Evolutionary conservation across 2,888 invertebrate genomes (phyloP).

Genomic region (Octonoba sinensis): DNA sequence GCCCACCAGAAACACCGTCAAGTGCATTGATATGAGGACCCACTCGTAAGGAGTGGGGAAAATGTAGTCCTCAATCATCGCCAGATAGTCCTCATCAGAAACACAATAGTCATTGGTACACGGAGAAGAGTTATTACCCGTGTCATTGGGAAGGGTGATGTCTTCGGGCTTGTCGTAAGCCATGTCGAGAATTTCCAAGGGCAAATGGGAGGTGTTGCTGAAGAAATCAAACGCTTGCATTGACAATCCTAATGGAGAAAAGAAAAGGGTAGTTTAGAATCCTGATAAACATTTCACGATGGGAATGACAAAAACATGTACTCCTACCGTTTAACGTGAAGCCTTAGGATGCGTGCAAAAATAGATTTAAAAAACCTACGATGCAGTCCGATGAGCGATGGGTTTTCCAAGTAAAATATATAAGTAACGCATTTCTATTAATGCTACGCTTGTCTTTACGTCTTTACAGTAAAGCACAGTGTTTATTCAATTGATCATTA

Average conservation of each 20-base stretch:
- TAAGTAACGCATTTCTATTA: too few relatives aligned
- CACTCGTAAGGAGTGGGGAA: slow-evolving; percentile 81
- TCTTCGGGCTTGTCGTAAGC: slow-evolving; percentile 10
- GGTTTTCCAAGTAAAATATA: too few relatives aligned
- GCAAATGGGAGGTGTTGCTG: neutral
- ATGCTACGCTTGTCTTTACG: too few relatives aligned
- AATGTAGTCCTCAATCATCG: slow-evolving; percentile 77
- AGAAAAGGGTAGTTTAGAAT: too few relatives aligned
- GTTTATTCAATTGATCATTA: too few relatives aligned
- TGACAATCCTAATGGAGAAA: neutral
- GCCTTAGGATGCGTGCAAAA: too few relatives aligned
- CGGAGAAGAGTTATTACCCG: neutral
- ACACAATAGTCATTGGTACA: slow-evolving; percentile 69
- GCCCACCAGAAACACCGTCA: slow-evolving; percentile 84
- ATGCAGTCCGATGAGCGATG: too few relatives aligned
- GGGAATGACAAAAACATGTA: too few relatives aligned
- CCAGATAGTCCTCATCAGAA: slow-evolving; percentile 76
- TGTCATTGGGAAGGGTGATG: neutral
- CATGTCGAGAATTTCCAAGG: slow-evolving; percentile 22
- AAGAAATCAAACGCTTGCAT: neutral
- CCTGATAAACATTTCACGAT: too few relatives aligned
- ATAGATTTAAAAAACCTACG: too few relatives aligned
- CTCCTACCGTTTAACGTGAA: too few relatives aligned
- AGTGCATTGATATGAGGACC: slow-evolving; percentile 83
- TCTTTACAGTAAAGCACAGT: too few relatives aligned